A percentile compares a stretch with the other conserved stretches of the same genome.
Conservation (phyloP, 2,888 invertebrate genomes). For the Thecocarcelia acutangulata region DNA sequence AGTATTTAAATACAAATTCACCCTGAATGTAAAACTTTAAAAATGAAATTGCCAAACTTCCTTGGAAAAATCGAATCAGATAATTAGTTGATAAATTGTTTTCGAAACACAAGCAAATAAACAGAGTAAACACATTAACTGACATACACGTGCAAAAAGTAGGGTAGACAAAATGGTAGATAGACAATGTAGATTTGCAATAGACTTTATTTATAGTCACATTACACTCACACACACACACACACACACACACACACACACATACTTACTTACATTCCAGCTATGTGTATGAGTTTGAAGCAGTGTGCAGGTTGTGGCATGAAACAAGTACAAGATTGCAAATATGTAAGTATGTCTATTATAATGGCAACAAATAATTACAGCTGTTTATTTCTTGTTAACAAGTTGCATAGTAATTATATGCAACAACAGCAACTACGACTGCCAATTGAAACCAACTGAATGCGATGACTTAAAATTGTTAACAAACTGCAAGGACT, state of each 20-base stretch:
- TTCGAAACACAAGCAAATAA: conserved; percentile 44
- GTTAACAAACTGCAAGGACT: conserved; percentile 60
- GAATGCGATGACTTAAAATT: conserved; percentile 34
- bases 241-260: too few relatives aligned
- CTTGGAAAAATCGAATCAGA: conserved; percentile 68
- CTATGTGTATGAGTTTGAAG: background rate
- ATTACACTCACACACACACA: too few relatives aligned
- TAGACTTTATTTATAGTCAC: conserved; percentile 31
- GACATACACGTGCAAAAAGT: background rate
- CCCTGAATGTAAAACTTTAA: conserved; percentile 58
- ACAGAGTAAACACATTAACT: conserved; percentile 16
- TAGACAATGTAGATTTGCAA: conserved; percentile 43
- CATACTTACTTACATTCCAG: background rate
- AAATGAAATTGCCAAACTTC: conserved; percentile 67
- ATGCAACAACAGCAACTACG: conserved; percentile 66
- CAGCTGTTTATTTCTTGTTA: conserved; percentile 64
- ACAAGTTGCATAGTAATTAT: conserved; percentile 69
- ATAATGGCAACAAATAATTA: conserved; percentile 61
- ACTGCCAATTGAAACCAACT: conserved; percentile 23
- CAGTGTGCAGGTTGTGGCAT: conserved; percentile 4
- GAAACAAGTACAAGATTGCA: background rate
- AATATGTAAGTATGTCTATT: background rate
- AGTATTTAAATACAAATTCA: conserved; percentile 41
- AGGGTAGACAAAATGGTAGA: conserved; percentile 32
- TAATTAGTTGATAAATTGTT: conserved; percentile 70